phyloP scores from a whole-genome alignment of 2,797 vertebrate species.

The Silurus lanzhouensis region DNA sequence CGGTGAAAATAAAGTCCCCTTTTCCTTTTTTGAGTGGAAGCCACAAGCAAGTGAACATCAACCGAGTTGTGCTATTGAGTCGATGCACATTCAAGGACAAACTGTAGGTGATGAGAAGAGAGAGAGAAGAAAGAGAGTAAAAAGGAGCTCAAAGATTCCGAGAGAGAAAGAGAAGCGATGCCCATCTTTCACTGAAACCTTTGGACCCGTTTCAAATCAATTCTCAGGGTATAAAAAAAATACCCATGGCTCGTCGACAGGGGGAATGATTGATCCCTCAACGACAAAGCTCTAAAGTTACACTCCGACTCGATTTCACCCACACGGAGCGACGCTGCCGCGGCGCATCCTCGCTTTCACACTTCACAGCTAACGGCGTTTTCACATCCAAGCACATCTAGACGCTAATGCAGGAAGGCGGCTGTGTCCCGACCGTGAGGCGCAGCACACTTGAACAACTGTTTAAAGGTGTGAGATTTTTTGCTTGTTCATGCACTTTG shows the following conservation, averaged over 20 bases:
- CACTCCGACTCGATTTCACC: constrained; percentile 27
- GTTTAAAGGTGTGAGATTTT: neutral
- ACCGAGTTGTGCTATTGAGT: constrained; percentile 38
- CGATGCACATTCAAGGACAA: constrained; percentile 55
- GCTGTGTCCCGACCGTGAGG: neutral
- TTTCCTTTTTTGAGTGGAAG: constrained; percentile 17
- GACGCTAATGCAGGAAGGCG: neutral
- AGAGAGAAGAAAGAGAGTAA: neutral
- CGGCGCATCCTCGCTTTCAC: constrained; percentile 15
- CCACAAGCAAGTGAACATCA: constrained; percentile 13
- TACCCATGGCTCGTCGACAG: constrained; percentile 19
- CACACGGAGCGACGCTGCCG: constrained; percentile 3
- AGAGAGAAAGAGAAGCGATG: neutral
- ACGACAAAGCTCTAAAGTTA: constrained; percentile 31
- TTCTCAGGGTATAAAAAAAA: constrained; percentile 18
- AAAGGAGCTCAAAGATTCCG: neutral
- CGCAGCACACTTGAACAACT: neutral
- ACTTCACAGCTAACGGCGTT: constrained; percentile 14
- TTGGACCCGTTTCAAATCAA: constrained; percentile 33
- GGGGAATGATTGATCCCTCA: constrained; percentile 23
- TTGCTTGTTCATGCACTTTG: neutral
- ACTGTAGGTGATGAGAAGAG: constrained; percentile 30
- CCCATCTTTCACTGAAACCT: constrained; percentile 34
- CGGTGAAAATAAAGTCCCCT: neutral
- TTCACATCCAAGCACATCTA: constrained; percentile 22